These are phyloP conservation scores for Pangasius sanitwongsei DNA, from an alignment of 2,797 vertebrate genomes.

Conservation along the genomic window DNA sequence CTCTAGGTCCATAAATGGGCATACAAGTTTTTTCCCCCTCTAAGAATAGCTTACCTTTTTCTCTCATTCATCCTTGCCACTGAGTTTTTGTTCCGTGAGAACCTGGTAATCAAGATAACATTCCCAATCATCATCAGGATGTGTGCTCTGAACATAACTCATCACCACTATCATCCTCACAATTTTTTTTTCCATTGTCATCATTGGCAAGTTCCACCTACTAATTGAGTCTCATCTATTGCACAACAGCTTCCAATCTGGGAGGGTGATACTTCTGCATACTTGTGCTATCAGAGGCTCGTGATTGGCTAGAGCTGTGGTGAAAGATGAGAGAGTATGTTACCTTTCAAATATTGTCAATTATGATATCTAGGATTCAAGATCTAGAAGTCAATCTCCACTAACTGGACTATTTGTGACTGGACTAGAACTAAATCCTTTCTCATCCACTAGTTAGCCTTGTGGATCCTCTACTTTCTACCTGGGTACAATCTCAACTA, in stretches of 20 bases:
- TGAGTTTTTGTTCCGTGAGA: not conserved
- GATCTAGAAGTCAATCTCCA: not conserved
- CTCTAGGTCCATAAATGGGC: conserved; percentile 38
- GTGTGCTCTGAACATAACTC: not conserved
- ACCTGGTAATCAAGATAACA: not conserved
- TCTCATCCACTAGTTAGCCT: not conserved
- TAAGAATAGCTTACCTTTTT: conserved; percentile 3
- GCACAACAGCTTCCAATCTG: not conserved
- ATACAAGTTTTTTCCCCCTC: not conserved
- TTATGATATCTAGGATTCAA: not conserved
- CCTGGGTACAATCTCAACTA: not conserved
- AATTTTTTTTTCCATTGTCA: not conserved
- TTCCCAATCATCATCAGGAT: not conserved
- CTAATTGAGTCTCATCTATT: not conserved
- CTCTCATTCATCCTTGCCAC: not conserved
- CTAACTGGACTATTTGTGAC: not conserved
- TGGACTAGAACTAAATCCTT: not conserved
- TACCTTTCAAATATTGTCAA: not conserved
- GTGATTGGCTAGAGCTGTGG: not conserved
- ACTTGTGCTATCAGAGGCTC: not conserved
- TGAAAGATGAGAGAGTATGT: not conserved
- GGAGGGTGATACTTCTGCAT: not conserved
- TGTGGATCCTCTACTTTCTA: not conserved
- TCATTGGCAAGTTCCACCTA: not conserved
- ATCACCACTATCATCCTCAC: not conserved